phyloP scores from a whole-genome alignment of 2,797 vertebrate genomes.

The Selene dorsalis region DNA sequence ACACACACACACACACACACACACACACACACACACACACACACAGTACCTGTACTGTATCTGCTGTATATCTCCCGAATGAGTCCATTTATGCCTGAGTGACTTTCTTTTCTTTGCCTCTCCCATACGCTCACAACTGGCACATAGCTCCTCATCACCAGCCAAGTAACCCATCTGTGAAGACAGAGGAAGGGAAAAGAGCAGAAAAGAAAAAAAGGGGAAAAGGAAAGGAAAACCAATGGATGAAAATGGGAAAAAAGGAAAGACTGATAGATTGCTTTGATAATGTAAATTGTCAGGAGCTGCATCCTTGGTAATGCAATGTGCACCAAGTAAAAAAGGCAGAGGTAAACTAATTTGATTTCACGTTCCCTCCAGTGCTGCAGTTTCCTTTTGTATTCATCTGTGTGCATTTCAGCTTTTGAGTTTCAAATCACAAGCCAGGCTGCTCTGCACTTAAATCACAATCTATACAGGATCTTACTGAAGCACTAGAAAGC shows the following conservation, averaged over 20 bases:
- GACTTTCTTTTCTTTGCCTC: slow-evolving; percentile 63
- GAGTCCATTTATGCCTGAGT: slow-evolving; percentile 42
- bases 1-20: neutral
- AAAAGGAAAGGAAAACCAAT: slow-evolving; percentile 41
- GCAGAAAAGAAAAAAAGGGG: slow-evolving; percentile 39
- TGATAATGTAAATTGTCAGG: slow-evolving; percentile 80
- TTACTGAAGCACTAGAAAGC: slow-evolving; percentile 20
- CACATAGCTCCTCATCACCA: slow-evolving; percentile 57
- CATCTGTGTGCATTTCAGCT: slow-evolving; percentile 69
- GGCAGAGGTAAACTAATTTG: slow-evolving; percentile 76
- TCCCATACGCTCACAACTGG: slow-evolving; percentile 66
- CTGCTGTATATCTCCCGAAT: slow-evolving; percentile 62
- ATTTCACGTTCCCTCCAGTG: slow-evolving; percentile 66
- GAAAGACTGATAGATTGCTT: slow-evolving; percentile 73
- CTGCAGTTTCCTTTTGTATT: slow-evolving; percentile 64
- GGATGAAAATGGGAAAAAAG: slow-evolving; percentile 52
- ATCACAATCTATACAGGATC: slow-evolving; percentile 38
- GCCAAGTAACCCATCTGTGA: slow-evolving; percentile 77
- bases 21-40: neutral
- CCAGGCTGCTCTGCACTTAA: slow-evolving; percentile 58
- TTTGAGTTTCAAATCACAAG: slow-evolving; percentile 63
- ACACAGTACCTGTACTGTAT: slow-evolving; percentile 68
- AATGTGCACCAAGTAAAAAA: slow-evolving; percentile 74
- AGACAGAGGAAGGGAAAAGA: slow-evolving; percentile 61
- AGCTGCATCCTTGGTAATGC: slow-evolving; percentile 75